Evolutionary conservation across 2,797 vertebrate genomes (phyloP).

Genomic region (Erpetoichthys calabaricus): DNA sequence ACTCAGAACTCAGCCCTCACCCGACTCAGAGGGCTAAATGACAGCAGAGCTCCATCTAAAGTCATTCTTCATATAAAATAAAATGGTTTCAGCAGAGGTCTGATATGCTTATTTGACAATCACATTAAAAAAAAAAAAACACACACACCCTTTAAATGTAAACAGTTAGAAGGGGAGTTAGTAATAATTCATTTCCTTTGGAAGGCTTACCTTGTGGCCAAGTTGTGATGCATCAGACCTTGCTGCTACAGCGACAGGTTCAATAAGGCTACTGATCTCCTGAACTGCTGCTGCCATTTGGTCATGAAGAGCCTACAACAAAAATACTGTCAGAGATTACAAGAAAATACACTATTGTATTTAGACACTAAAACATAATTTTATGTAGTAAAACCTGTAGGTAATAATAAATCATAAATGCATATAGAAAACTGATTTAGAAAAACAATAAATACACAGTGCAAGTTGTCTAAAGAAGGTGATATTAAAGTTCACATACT

Average conservation of each 20-base stretch:
- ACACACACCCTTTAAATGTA: no score
- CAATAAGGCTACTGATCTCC: constrained; percentile 88
- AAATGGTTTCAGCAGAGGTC: no score
- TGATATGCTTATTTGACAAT: no score
- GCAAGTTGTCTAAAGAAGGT: constrained; percentile 1
- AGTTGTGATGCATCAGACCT: constrained; percentile 83
- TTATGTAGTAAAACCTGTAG: background rate
- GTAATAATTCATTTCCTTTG: no score
- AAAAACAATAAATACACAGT: background rate
- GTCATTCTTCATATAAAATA: no score
- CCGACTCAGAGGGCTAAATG: no score
- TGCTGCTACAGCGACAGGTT: constrained; percentile 77
- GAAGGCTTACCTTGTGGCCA: constrained; percentile 76
- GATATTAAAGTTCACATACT: background rate
- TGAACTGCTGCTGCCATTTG: constrained; percentile 93
- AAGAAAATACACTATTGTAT: background rate
- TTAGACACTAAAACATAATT: background rate
- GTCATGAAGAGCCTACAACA: constrained; percentile 71
- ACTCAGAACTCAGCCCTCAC: no score
- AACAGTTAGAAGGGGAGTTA: no score
- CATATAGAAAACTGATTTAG: background rate
- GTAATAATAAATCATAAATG: background rate
- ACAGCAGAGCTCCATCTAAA: no score
- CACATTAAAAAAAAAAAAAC: no score
- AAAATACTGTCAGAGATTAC: background rate